Base-by-base conservation (phyloP, 2,888 invertebrate genomes). In the Blastobasis adustella region DNA sequence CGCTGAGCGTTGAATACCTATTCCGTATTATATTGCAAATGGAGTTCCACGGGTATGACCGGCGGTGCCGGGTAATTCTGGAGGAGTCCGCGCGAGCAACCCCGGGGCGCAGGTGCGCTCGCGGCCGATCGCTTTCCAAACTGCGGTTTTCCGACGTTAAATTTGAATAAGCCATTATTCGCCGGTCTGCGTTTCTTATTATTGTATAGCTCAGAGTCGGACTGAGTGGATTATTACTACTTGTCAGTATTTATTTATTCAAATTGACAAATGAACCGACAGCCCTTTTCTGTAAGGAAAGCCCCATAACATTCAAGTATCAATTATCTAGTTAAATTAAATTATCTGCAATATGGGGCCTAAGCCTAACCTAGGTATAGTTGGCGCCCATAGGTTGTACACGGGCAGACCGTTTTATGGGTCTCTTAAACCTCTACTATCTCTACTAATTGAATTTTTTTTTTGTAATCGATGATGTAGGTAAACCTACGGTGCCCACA, bases 131-230 rank as follows among this genome's bases (percentile, higher is more conserved):
- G 76, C 69, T 78, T 81, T 73, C 78, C 68, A 63, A 75, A 76
- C 69, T 67, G 73, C 69, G 76, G 73, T 75, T 74, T 79, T 72
- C 73, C 67, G 60, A 67, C 67, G 70, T 78, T 76, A 71, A 79
- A 84, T 85, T 84, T 85, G 79, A 85, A 85, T 85, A 84, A 80
- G 71, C 77, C 76, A 82, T 83, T 83, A 83, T 76, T 71, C 67
- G 62, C 51, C 54, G 54, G 54, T 47, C 51, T 46, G 56, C 54
- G 49, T 65, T 59, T 59, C 61, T 63, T 58, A 59, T 52, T 54
- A 49, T 51, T 54, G 51, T 47, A 42, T 10, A 36, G 6, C 5
- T 5, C 59, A 64, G 59, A 59, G 54, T 51, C 52, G 55, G 23
- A 37, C 8, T 46, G 36, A 45, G 37, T 45, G 39, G 23, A 23